Base-by-base conservation (phyloP, 2,113 vertebrate species). In the Marmota monax region DNA sequence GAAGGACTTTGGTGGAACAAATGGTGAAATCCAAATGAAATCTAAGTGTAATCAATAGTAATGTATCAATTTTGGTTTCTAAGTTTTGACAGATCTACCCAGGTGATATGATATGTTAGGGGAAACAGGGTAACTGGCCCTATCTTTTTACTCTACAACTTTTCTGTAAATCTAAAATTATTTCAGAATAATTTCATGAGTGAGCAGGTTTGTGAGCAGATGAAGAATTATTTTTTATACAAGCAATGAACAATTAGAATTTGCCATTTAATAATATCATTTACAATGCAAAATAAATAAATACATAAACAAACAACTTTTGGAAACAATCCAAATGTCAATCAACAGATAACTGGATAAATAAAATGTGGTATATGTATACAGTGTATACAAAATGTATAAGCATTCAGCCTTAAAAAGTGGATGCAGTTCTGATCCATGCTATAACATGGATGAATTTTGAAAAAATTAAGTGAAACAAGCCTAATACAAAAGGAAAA, bases 151-250 rank as follows among this genome's bases (percentile, higher is more conserved):
- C 25, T 67, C 12, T 25, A 58, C 53, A 65, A 32, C 34, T 89
- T 94, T 86, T 53, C 78, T 86, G 13, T 65, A 56, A 65, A 92
- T 70, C 53, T 58, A 70, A 82, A 82, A 20, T 82, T 92, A 85
- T 80, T 78, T 51, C 37, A 34, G 20, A 83, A 77, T 90, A 51
- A 51, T 51, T 12, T 51, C 27, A 22, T 17, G 27, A 23, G 20
- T 61, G 7, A 82, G 7, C 42, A 84, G 12, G 27, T 73, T 58
- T 83, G 27, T 86, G 80, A 86, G 13, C 7, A 90, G 61, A 37
- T 39, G 14, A 53, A 58, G 56, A 42, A 45, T 79, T 25, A 48
- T 32, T 84, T 92, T 88, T 94, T 25, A 65, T 88, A 56, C 4
- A 80, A 45, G 61, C n/a, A 72, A 45, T n/a, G 6, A 80, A 88